These are phyloP conservation scores for Siniperca chuatsi DNA, from an alignment of 2,113 vertebrate genomes.

Conservation along the genomic window DNA sequence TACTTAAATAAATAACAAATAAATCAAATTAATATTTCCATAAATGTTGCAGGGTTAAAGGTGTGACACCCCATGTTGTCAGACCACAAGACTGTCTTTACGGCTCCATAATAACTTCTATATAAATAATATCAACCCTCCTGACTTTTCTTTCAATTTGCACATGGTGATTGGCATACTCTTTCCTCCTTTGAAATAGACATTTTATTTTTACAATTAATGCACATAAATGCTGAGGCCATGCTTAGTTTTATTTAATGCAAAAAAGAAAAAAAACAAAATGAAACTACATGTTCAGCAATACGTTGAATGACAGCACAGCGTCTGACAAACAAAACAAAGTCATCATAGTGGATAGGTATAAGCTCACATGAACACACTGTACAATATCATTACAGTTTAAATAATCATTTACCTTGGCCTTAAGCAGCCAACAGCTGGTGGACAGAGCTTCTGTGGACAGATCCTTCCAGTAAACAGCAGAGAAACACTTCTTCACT, in stretches of 20 bases:
- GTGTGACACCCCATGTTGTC: neutral
- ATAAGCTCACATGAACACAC: conserved; percentile 84
- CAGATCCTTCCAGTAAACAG: conserved; percentile 60
- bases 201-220: neutral
- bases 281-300: conserved; percentile 80
- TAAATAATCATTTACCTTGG: conserved; percentile 81
- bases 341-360: conserved; percentile 79
- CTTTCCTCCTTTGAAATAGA: neutral
- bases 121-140: neutral
- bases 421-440: conserved; percentile 88
- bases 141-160: neutral
- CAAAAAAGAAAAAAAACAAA: conserved; percentile 78
- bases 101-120: neutral
- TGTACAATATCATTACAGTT: conserved; percentile 85
- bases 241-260: conserved; percentile 96
- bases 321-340: conserved; percentile 83
- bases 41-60: neutral
- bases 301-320: conserved; percentile 87
- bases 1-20: neutral
- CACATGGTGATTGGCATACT: neutral
- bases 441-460: conserved; percentile 60
- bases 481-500: conserved; percentile 60
- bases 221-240: conserved; percentile 80
- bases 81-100: neutral
- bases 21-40: neutral